phyloP scores from a whole-genome alignment of 2,888 invertebrate species.

The Ryuthela nishihirai region DNA sequence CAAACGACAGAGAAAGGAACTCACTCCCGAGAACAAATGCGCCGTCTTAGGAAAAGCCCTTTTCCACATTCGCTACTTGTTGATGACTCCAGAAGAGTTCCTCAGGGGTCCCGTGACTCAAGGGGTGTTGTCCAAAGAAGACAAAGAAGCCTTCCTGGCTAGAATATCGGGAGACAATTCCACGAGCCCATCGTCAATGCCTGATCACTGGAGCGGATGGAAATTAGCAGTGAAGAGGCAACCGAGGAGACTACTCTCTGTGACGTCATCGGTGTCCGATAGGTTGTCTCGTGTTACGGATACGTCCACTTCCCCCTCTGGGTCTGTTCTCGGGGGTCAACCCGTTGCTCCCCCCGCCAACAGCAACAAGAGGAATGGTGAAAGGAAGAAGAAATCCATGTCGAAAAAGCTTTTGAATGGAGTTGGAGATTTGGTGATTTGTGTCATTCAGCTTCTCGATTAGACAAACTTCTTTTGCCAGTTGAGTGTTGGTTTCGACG shows the following conservation, averaged over 20 bases:
- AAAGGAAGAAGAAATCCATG: slow-evolving; percentile 37
- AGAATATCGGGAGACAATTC: slow-evolving; percentile 47
- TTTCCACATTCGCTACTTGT: slow-evolving; percentile 63
- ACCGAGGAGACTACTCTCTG: neutral
- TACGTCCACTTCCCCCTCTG: slow-evolving; percentile 6
- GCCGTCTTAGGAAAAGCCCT: slow-evolving; percentile 57
- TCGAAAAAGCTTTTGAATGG: slow-evolving; percentile 40
- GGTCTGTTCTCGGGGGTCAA: slow-evolving; percentile 19
- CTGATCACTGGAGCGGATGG: slow-evolving; percentile 23
- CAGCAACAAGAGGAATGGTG: too few relatives aligned
- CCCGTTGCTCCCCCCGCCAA: slow-evolving; percentile 8
- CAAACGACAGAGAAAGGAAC: slow-evolving; percentile 55
- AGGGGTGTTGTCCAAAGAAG: slow-evolving; percentile 57
- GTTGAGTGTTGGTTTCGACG: too few relatives aligned
- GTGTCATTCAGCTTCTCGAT: slow-evolving; percentile 40
- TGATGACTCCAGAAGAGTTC: slow-evolving; percentile 64
- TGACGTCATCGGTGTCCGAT: slow-evolving; percentile 8
- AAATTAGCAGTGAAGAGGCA: slow-evolving; percentile 15
- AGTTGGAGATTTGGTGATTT: slow-evolving; percentile 39
- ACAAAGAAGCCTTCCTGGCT: slow-evolving; percentile 51
- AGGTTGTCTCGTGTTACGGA: slow-evolving; percentile 2
- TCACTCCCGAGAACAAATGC: slow-evolving; percentile 56
- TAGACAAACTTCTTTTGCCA: too few relatives aligned
- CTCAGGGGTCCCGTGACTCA: slow-evolving; percentile 59
- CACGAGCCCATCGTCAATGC: neutral